Evolutionary conservation across 2,113 vertebrate species (phyloP).

Genomic region (Cottus gobio): DNA sequence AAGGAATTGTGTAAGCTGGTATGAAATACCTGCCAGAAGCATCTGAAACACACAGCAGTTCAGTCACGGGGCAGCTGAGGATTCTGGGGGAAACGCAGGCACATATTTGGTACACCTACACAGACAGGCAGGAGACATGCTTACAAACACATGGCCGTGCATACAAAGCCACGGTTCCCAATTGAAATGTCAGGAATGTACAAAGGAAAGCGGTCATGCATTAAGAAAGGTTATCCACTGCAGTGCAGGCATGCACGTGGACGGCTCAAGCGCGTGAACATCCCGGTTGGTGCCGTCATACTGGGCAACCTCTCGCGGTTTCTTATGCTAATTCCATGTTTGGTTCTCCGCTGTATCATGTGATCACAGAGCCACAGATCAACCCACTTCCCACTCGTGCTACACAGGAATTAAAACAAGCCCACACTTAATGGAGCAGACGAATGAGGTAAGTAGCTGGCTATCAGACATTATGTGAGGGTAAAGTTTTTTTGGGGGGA

Average conservation of each 20-base stretch:
- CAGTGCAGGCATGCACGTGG: neutral
- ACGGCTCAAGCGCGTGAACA: neutral
- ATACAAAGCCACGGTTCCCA: neutral
- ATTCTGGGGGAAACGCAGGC: constrained; percentile 8
- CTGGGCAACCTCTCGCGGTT: neutral
- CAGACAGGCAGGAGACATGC: constrained; percentile 8
- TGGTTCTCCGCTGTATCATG: neutral
- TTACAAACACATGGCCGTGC: neutral
- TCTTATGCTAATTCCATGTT: constrained; percentile 1
- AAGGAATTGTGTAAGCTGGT: constrained; percentile 38
- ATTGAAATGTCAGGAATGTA: constrained; percentile 19
- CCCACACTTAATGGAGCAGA: neutral
- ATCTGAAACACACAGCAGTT: constrained; percentile 24
- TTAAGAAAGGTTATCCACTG: neutral
- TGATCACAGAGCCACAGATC: neutral
- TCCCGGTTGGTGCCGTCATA: neutral
- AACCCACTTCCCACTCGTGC: neutral
- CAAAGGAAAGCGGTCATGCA: constrained; percentile 10
- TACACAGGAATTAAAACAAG: constrained; percentile 7
- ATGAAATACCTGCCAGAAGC: constrained; percentile 19
- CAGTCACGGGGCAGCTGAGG: constrained; percentile 5
- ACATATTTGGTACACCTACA: constrained; percentile 35
- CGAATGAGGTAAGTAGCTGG: neutral
- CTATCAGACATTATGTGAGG: neutral
- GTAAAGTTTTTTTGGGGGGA: neutral